Base-by-base conservation (phyloP, 2,888 invertebrate genomes). In the Anorthoa munda region DNA sequence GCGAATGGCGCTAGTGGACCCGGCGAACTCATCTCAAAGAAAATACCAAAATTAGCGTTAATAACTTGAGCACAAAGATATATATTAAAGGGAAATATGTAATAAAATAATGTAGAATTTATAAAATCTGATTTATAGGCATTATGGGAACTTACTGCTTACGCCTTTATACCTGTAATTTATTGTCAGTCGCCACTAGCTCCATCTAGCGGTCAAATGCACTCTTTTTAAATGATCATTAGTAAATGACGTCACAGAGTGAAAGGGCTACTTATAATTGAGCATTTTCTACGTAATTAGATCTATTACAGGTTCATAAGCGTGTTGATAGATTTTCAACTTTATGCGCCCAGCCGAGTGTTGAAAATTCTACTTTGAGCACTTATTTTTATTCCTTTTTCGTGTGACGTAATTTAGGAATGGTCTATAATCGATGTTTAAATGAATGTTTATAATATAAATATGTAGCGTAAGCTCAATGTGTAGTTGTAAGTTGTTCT, bases 401-500 rank as follows among this genome's bases (percentile, higher is more conserved):
- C 2, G n/a, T 67, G 75, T 79, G 84, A 70, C 77, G 69, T 67
- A 63, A 55, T 64, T 31, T 51, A 63, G 13, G 39, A 58, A 48
- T 50, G 26, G 55, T 64, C 45, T 46, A 1, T n/a, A 56, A 72
- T 77, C 23, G 31, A 70, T 75, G 72, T 78, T 72, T 66, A 70
- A 66, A 72, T 63, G 66, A 81, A 78, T 76, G 69, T 81, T 80
- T 77, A 75, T 80, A 68, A 75, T 77, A 75, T 80, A 68, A 75
- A 71, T 79, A 75, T 59, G 4, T 85, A 83, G 85, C 31, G 58
- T 85, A 83, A 83, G 82, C 79, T 85, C 85, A 85, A 83, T 85
- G 85, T 85, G 65, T 85, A 83, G 75, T 23, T 56, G 45, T 85
- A 85, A 85, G 82, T 74, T 73, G 48, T 68, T 75, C 75, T 77